These are phyloP conservation scores for Misgurnus anguillicaudatus DNA, from an alignment of 2,113 vertebrate species.

Conservation along the genomic window DNA sequence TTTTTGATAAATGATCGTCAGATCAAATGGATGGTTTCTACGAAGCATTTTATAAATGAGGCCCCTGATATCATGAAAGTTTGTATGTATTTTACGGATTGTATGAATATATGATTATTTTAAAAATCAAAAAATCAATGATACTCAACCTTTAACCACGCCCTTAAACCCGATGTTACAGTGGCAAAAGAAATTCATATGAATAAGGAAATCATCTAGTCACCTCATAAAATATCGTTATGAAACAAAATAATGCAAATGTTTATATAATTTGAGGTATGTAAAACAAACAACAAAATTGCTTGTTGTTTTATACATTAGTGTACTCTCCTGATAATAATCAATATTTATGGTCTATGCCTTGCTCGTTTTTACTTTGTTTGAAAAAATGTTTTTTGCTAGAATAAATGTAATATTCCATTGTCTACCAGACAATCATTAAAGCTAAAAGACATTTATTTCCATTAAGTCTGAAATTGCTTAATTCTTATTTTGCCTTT, in stretches of 20 bases:
- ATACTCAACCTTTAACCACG: too few species aligned
- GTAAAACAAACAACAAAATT: background rate
- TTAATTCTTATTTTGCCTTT: slow-evolving; percentile 63
- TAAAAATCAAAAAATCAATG: too few species aligned
- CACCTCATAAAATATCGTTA: background rate
- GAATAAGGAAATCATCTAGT: too few species aligned
- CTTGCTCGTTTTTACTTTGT: background rate
- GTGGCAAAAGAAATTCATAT: too few species aligned
- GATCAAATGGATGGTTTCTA: too few species aligned
- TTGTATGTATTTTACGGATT: too few species aligned
- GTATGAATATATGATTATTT: too few species aligned
- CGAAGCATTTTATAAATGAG: too few species aligned
- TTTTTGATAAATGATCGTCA: too few species aligned
- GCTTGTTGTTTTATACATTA: background rate
- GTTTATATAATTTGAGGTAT: background rate
- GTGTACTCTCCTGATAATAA: background rate
- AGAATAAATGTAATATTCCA: background rate
- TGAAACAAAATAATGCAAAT: background rate
- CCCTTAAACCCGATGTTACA: too few species aligned
- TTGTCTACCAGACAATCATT: slow-evolving; percentile 51
- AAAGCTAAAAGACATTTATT: slow-evolving; percentile 68
- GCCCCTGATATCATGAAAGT: too few species aligned
- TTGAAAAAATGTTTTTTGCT: background rate
- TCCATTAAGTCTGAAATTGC: slow-evolving; percentile 65
- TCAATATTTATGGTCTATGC: background rate